Evolutionary conservation across 2,113 vertebrate species (phyloP), one percentile per base, ranked within the genome.

Genomic region (Aleadryas rufinucha): DNA sequence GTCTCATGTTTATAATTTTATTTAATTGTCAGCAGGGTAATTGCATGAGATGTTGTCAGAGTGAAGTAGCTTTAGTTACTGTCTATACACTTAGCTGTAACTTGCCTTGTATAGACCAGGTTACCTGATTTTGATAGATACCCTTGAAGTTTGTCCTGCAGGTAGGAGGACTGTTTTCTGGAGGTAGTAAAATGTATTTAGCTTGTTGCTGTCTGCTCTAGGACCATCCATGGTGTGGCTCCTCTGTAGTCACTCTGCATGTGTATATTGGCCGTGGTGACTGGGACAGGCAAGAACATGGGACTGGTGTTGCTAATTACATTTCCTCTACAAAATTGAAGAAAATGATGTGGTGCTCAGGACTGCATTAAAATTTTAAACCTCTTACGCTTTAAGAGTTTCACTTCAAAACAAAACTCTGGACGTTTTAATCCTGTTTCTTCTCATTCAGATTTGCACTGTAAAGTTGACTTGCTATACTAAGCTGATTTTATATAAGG

Each of bases 371-470:
- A 79, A 72, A 57, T 78, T 57, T 86, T 72, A 79, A 94, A 56
- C 69, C 84, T 77, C 53, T 90, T 52, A 70, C 4, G 90, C 86
- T 96, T 92, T 92, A 95, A 71, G 83, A 69, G 44, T 88, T 93
- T 71, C n/a, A 80, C 59, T 91, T 91, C 33, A 87, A 72, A 83
- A 81, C 50, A 87, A 37, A 86, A 70, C 65, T 92, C 2, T 50
- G 70, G 56, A 81, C 76, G 39, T 60, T 90, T 82, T 59, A 42
- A 88, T 84, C 79, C 87, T 93, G 78, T 93, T 93, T 49, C 50
- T 90, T 93, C 91, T 95, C 76, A 59, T 89, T 91, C 69, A 79
- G 68, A 84, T 93, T 86, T 96, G 80, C 56, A 95, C 89, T 97
- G 81, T 97, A 93, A 96, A 96, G 56, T 39, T 91, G 60, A 88